Percentiles rank a stretch among this genome's conserved stretches.
These are phyloP conservation scores for Cheumatopsyche charites DNA, from an alignment of 1,140 invertebrate species.

Conservation along the genomic window DNA sequence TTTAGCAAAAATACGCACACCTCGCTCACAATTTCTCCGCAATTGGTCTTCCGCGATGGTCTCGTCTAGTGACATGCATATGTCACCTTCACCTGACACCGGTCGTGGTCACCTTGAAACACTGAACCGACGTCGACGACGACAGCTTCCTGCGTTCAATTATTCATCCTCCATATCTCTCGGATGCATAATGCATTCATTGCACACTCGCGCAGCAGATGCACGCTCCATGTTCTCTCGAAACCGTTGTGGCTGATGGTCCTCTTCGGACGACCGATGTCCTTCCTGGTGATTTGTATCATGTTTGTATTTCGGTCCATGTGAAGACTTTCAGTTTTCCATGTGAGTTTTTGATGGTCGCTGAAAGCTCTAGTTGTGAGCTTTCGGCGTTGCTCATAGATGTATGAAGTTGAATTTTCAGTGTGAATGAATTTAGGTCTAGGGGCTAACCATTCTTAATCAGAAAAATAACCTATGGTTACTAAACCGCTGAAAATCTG, in stretches of 20 bases:
- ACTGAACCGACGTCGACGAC: conserved; percentile 11
- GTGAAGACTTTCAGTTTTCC: background rate
- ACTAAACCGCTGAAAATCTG: no score
- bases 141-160: background rate
- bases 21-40: background rate
- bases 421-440: no score
- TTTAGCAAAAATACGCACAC: background rate
- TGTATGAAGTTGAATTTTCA: no score
- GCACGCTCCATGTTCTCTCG: no score
- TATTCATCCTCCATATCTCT: conserved; percentile 20
- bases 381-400: no score
- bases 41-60: background rate
- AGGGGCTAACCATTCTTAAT: no score
- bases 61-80: background rate
- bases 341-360: no score
- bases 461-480: no score
- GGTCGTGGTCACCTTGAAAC: conserved; percentile 23
- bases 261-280: conserved; percentile 11
- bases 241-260: no score
- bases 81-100: conserved; percentile 13
- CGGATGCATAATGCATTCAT: conserved; percentile 24
- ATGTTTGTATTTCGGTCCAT: background rate
- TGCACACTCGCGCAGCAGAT: no score
- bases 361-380: no score
- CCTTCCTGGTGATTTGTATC: background rate